Conservation (phyloP, 2,797 vertebrate genomes). For the Myioborus melanocephalus region DNA sequence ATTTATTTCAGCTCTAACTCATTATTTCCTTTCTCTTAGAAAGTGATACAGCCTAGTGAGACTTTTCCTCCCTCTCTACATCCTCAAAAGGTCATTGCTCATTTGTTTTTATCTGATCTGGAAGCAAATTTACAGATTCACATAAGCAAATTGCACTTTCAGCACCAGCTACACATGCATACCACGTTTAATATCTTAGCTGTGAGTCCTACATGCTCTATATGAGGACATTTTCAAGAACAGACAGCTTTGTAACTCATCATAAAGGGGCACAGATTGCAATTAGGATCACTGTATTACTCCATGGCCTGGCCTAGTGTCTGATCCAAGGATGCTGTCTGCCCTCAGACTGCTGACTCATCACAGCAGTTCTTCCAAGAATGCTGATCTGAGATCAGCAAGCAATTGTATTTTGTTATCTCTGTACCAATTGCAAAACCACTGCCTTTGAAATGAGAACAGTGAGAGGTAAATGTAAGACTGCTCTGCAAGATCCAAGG, state of each 20-base stretch:
- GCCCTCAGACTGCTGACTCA: not conserved
- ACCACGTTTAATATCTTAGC: not conserved
- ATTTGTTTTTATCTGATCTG: conserved; percentile 40
- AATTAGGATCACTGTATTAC: not conserved
- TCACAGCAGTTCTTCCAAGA: not conserved
- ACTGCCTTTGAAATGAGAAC: not conserved
- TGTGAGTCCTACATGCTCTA: not conserved
- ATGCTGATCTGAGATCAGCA: not conserved
- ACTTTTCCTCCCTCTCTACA: not conserved
- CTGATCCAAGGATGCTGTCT: not conserved
- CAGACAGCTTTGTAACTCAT: not conserved
- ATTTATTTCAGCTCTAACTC: conserved; percentile 52
- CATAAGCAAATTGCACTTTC: not conserved
- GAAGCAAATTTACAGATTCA: conserved; percentile 48
- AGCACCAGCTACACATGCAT: not conserved
- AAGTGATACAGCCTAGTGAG: conserved; percentile 22
- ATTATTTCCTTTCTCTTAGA: conserved; percentile 53
- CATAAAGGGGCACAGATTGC: not conserved
- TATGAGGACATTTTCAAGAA: not conserved
- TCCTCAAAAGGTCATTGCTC: conserved; percentile 1
- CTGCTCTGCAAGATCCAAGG: not conserved
- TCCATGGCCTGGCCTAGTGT: not conserved
- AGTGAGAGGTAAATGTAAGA: not conserved
- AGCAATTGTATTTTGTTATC: not conserved
- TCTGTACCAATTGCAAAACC: not conserved